Percentiles rank a stretch among this genome's conserved stretches.
These are phyloP conservation scores for Brachynemurus nebulosus DNA, from an alignment of 2,888 invertebrate genomes.

Conservation along the genomic window DNA sequence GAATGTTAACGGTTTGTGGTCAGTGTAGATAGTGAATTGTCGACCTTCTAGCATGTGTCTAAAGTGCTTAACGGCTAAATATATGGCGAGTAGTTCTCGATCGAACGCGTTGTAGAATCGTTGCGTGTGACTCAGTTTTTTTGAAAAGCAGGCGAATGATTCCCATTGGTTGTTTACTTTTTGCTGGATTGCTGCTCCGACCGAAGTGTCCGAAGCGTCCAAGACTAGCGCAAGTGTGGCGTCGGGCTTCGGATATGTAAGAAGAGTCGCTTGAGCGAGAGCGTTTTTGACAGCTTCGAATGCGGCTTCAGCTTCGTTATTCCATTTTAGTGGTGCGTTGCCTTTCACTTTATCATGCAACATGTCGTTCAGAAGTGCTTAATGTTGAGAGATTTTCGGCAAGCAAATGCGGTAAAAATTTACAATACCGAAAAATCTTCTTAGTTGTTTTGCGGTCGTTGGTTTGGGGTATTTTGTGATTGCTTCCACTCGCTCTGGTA, in stretches of 20 bases:
- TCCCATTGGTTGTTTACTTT: slow-evolving; percentile 23
- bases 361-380: slow-evolving; percentile 24
- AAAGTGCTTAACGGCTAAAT: slow-evolving; percentile 25
- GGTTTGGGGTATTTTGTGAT: slow-evolving; percentile 21
- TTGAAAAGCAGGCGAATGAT: slow-evolving; percentile 26
- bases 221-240: not conserved
- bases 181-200: not conserved
- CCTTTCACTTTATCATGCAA: slow-evolving; percentile 21
- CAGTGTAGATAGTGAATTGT: slow-evolving; percentile 24
- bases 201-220: not conserved
- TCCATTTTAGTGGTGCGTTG: slow-evolving; percentile 19
- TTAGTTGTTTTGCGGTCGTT: slow-evolving; percentile 20
- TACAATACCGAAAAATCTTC: slow-evolving; percentile 25
- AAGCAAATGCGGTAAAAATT: slow-evolving; percentile 27
- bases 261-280: not conserved
- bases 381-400: slow-evolving; percentile 23
- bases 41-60: slow-evolving; percentile 27
- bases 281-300: not conserved
- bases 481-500: slow-evolving; percentile 22
- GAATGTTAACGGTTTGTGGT: slow-evolving; percentile 25
- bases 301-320: not conserved
- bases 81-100: slow-evolving; percentile 27
- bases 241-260: not conserved
- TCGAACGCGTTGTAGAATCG: not conserved
- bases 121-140: slow-evolving; percentile 22